Conservation (phyloP, 2,113 vertebrate species). For the Scalopus aquaticus region DNA sequence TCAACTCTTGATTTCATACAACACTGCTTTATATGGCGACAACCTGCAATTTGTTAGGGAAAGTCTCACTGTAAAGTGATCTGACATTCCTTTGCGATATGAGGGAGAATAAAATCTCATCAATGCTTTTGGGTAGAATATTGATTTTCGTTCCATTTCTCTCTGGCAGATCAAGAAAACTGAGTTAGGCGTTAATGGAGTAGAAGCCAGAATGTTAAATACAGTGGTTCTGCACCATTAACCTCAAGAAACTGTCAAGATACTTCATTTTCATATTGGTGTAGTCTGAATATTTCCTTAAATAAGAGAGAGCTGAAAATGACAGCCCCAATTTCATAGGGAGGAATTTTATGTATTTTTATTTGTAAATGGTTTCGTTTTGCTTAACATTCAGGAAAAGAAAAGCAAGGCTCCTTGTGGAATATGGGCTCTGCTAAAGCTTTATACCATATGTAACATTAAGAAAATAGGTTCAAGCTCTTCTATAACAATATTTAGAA, state of each 20-base stretch:
- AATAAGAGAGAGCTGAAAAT: background rate
- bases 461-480: background rate
- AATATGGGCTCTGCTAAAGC: background rate
- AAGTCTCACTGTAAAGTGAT: background rate
- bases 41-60: slow-evolving; percentile 43
- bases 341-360: background rate
- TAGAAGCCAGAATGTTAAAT: slow-evolving; percentile 23
- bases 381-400: background rate
- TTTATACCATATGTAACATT: background rate
- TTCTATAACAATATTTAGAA: background rate
- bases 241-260: background rate
- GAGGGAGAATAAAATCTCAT: slow-evolving; percentile 48
- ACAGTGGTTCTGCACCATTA: slow-evolving; percentile 44
- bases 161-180: slow-evolving; percentile 41
- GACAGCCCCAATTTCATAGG: background rate
- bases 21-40: background rate
- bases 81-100: background rate
- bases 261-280: background rate
- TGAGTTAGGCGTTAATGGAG: slow-evolving; percentile 19
- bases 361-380: slow-evolving; percentile 27
- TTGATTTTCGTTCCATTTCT: slow-evolving; percentile 52
- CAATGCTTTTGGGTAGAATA: slow-evolving; percentile 39
- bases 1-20: slow-evolving; percentile 50
- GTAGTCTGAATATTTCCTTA: background rate
- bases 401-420: background rate